phyloP scores from a whole-genome alignment of 2,888 invertebrate species.

The Nudaria mundana region DNA sequence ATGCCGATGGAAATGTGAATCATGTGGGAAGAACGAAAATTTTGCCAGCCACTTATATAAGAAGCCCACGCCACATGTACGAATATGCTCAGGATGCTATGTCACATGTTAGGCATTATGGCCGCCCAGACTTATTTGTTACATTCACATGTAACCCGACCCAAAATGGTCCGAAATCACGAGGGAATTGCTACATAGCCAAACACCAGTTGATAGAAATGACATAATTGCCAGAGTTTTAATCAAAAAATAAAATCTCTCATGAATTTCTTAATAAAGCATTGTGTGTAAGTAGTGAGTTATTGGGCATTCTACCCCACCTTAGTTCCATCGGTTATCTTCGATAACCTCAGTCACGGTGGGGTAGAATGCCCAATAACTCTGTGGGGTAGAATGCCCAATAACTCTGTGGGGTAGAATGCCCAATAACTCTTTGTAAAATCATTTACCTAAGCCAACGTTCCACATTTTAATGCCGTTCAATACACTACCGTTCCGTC shows the following conservation, averaged over 20 bases:
- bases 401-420: no score
- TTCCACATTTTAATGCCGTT: no score
- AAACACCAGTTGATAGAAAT: conserved; percentile 31
- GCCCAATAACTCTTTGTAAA: no score
- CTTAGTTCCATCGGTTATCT: no score
- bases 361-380: no score
- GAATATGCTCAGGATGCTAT: conserved; percentile 26
- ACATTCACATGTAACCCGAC: conserved; percentile 35
- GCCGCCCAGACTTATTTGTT: conserved; percentile 27
- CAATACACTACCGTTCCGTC: no score
- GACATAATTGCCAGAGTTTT: conserved; percentile 26
- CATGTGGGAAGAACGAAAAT: conserved; percentile 35
- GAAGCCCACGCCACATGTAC: conserved; percentile 9
- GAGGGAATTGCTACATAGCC: conserved; percentile 16
- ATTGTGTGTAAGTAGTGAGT: no score
- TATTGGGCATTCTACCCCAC: no score
- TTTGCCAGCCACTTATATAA: conserved; percentile 27
- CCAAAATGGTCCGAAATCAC: conserved; percentile 33
- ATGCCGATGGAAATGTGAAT: conserved; percentile 26
- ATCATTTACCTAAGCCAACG: no score
- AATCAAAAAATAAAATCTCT: conserved; percentile 5
- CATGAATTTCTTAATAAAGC: conserved; percentile 8
- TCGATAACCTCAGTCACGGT: no score
- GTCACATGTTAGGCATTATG: conserved; percentile 31
- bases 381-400: no score